Evolutionary conservation across 64 coral and sea anemone genomes (phyloP).

Genomic region (Trachythela sp.): DNA sequence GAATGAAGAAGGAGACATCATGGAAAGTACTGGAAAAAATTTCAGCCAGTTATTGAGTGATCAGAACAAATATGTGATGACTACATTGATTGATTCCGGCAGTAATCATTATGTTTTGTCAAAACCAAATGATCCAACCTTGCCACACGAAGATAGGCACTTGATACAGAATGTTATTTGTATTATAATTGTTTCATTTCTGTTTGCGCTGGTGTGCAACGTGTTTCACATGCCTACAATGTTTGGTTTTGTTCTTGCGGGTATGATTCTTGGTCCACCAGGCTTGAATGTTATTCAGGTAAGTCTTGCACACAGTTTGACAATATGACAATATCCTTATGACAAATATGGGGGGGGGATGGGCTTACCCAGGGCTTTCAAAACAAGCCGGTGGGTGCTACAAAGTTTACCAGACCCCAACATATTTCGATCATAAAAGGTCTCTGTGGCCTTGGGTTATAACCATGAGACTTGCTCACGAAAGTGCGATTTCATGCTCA

Average conservation of each 20-base stretch:
- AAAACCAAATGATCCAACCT: slow-evolving; percentile 85
- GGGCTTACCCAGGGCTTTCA: no score
- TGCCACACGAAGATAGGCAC: slow-evolving; percentile 89
- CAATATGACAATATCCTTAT: neutral
- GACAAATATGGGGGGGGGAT: no score
- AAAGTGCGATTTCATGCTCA: no score
- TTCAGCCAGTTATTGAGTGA: neutral
- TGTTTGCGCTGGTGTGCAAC: slow-evolving; percentile 61
- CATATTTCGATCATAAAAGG: no score
- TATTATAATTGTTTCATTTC: slow-evolving; percentile 74
- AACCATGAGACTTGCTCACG: no score
- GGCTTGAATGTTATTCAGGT: slow-evolving; percentile 92
- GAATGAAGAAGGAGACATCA: slow-evolving; percentile 34
- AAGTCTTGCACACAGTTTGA: neutral
- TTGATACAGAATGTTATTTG: slow-evolving; percentile 84
- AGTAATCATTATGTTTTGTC: slow-evolving; percentile 93
- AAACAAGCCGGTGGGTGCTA: no score
- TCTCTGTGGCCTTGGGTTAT: no score
- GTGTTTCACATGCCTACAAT: slow-evolving; percentile 73
- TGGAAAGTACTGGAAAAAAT: slow-evolving; percentile 22
- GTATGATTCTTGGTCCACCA: slow-evolving; percentile 85
- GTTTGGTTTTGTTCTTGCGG: slow-evolving; percentile 94
- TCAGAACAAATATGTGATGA: slow-evolving; percentile 53
- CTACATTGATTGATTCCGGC: slow-evolving; percentile 82
- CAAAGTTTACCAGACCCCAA: no score